These are phyloP conservation scores for Scolopax rusticola DNA, from an alignment of 2,797 vertebrate genomes.

Conservation along the genomic window DNA sequence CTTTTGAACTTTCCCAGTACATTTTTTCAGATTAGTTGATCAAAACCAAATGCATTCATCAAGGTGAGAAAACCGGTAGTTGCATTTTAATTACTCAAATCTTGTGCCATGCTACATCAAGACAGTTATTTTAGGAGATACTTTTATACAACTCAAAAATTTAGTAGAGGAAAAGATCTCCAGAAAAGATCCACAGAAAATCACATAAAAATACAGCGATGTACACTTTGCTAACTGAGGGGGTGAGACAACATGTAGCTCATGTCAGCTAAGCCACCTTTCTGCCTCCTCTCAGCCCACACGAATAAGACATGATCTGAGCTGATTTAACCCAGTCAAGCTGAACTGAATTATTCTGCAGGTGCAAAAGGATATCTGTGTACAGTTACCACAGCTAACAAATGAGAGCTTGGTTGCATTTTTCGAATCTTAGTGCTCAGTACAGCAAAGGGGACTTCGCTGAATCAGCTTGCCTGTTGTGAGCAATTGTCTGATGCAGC, in stretches of 20 bases:
- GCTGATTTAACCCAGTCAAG: not conserved
- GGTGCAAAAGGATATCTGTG: not conserved
- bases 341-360: not conserved
- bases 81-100: not conserved
- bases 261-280: not conserved
- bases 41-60: not conserved
- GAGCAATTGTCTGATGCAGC: accelerated
- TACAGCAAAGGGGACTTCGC: not conserved
- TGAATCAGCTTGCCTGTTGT: not conserved
- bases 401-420: not conserved
- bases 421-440: not conserved
- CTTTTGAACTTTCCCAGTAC: not conserved
- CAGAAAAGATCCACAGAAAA: not conserved
- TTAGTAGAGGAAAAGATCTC: not conserved
- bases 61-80: not conserved
- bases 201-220: not conserved
- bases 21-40: not conserved
- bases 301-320: not conserved
- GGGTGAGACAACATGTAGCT: not conserved
- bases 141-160: not conserved
- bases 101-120: not conserved
- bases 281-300: not conserved
- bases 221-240: not conserved
- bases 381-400: not conserved
- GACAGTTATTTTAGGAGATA: not conserved